These are phyloP conservation scores for Cyphomyrus plagiostoma DNA, from an alignment of 2,113 vertebrate species.

Conservation along the genomic window DNA sequence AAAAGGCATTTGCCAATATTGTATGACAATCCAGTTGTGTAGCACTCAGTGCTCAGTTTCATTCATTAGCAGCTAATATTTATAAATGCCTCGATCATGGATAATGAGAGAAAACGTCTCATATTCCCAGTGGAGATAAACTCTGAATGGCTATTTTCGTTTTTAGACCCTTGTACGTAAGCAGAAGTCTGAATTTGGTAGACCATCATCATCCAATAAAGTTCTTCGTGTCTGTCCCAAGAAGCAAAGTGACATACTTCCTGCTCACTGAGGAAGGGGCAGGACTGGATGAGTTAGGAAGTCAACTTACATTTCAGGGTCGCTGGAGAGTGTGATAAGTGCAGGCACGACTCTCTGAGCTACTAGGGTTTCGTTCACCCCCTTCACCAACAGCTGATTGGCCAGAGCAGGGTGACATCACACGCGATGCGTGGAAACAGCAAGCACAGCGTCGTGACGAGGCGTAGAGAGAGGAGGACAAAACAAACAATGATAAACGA, in stretches of 20 bases:
- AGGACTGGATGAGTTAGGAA: constrained; percentile 60
- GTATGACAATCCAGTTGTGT: not conserved
- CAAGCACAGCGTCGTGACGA: constrained; percentile 73
- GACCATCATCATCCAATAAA: not conserved
- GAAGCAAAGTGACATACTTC: constrained; percentile 54
- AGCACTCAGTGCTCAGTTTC: not conserved
- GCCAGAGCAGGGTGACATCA: constrained; percentile 70
- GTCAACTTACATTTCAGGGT: constrained; percentile 99
- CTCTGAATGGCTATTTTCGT: not conserved
- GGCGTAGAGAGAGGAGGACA: constrained; percentile 65
- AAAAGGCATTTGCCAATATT: not conserved
- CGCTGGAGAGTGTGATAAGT: constrained; percentile 99
- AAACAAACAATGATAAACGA: constrained; percentile 37
- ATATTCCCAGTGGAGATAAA: constrained; percentile 37
- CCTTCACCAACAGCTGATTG: constrained; percentile 99
- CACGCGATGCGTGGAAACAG: constrained; percentile 75
- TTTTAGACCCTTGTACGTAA: not conserved
- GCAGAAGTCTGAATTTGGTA: not conserved
- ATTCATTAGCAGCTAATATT: not conserved
- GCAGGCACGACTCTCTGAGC: constrained; percentile 99
- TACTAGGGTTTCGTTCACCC: constrained; percentile 99
- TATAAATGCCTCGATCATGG: not conserved
- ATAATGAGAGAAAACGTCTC: not conserved
- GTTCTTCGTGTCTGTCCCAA: not conserved
- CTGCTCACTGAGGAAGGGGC: constrained; percentile 57